These are phyloP conservation scores for Bombylius discolor DNA, from an alignment of 2,888 invertebrate species.

Conservation along the genomic window DNA sequence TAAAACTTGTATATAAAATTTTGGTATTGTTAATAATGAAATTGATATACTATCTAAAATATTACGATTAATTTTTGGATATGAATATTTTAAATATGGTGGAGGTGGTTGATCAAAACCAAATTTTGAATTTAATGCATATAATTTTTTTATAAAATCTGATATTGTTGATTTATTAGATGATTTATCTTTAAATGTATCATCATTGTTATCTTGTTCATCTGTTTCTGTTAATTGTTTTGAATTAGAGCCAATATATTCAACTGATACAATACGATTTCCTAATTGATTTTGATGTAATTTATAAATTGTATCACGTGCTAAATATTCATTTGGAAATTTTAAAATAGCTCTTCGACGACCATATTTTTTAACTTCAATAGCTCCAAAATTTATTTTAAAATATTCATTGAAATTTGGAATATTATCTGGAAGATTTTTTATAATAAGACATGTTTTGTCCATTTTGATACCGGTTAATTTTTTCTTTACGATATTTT, in stretches of 20 bases:
- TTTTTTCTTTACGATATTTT: no score
- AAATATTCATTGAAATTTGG: conserved; percentile 1
- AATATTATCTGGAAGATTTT: conserved; percentile 7
- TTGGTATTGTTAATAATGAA: conserved; percentile 58
- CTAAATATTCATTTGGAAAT: conserved; percentile 3
- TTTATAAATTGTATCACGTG: conserved; percentile 25
- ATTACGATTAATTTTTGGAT: conserved; percentile 60
- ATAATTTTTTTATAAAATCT: conserved; percentile 43
- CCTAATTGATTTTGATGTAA: conserved; percentile 65
- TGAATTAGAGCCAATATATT: conserved; percentile 44
- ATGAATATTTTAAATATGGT: conserved; percentile 61
- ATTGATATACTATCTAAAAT: conserved; percentile 67
- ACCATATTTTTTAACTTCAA: conserved; percentile 4
- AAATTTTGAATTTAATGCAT: conserved; percentile 45
- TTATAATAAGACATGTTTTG: conserved; percentile 7
- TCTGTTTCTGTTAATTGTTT: conserved; percentile 22
- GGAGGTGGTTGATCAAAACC: conserved; percentile 65
- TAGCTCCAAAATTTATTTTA: not conserved
- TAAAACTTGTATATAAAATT: conserved; percentile 71
- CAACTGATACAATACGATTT: conserved; percentile 53
- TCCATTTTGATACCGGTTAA: conserved; percentile 3
- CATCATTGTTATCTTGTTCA: not conserved
- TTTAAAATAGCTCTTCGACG: conserved; percentile 1
- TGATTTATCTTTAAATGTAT: conserved; percentile 3
- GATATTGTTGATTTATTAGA: conserved; percentile 34